Evolutionary conservation across 2,113 vertebrate genomes (phyloP), one percentile per base, ranked within the genome.

Genomic region (Planiliza haematocheilus): DNA sequence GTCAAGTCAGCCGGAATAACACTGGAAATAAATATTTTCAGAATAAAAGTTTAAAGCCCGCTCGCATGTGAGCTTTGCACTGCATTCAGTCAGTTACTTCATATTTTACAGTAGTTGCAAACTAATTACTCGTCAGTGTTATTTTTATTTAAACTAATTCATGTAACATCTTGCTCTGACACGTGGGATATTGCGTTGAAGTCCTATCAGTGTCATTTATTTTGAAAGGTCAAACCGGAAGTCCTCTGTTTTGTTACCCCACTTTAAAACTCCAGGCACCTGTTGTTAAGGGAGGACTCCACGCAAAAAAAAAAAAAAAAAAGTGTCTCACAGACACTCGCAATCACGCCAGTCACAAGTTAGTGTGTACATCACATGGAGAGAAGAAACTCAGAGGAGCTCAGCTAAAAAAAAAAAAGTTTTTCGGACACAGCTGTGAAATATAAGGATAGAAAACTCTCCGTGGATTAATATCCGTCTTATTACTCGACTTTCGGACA

Each of bases 211-310:
- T 7, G 36, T 16, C 1, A 10, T 72, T 78, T 82, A 88, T 70
- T 85, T 53, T 84, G 82, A 74, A 83, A 82, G 37, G 13, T 1
- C 0, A 0, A 13, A 49, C 63, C 50, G 83, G 83, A 86, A 1
- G 37, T 57, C 8, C 0, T 0, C 0, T 0, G 9, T 46, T 13
- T 13, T 10, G 18, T 10, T 24, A 55, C 74, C 11, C 1, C 17
- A 9, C 5, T 50, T 70, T 41, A 70, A 67, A 62, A 67, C 16
- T 20, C 30, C 9, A n/a, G 61, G 60, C 89, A 90, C 88, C 86
- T 92, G 90, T 86, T 89, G 82, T 77, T 62, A 67, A 45, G 50
- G 62, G 68, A 67, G 75, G 59, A 65, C 13, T 20, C 24, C 4
- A 38, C 52, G 36, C 7, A 50, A 52, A 37, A 41, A 41, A 30